Conservation (phyloP, 2,888 invertebrate genomes). For the Drosophila kambysellisi region DNA sequence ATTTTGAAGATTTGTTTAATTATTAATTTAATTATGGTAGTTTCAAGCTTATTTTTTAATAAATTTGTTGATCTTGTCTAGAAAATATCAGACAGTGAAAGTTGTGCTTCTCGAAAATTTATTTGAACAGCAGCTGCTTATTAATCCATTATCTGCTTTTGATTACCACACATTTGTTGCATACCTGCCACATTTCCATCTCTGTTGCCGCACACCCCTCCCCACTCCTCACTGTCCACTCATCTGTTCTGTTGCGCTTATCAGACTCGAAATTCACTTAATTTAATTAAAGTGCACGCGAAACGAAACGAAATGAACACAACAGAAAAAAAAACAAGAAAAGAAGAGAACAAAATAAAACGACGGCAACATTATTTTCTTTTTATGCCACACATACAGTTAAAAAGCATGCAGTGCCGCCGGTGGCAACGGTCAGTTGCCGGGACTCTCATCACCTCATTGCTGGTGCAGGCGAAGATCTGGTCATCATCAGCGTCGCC, state of each 20-base stretch:
- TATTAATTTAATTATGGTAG: not conserved
- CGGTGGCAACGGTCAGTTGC: conserved; percentile 27
- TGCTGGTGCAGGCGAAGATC: conserved; percentile 18
- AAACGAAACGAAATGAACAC: conserved; percentile 25
- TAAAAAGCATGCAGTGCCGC: conserved; percentile 44
- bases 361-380: conserved; percentile 41
- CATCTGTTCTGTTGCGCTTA: conserved; percentile 55
- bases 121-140: not conserved
- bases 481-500: conserved; percentile 55
- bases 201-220: not conserved
- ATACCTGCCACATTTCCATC: not conserved
- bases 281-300: conserved; percentile 71
- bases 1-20: not conserved
- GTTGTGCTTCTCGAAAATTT: not conserved
- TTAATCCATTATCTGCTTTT: not conserved
- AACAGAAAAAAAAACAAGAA: conserved; percentile 10
- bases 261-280: conserved; percentile 72
- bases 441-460: conserved; percentile 28
- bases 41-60: not conserved
- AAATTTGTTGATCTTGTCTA: not conserved
- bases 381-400: conserved; percentile 37
- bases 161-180: not conserved
- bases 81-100: not conserved
- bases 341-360: conserved; percentile 9
- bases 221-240: conserved; percentile 1